These are phyloP conservation scores for Phoxinus dragarum DNA, from an alignment of 2,797 vertebrate species.

Conservation along the genomic window DNA sequence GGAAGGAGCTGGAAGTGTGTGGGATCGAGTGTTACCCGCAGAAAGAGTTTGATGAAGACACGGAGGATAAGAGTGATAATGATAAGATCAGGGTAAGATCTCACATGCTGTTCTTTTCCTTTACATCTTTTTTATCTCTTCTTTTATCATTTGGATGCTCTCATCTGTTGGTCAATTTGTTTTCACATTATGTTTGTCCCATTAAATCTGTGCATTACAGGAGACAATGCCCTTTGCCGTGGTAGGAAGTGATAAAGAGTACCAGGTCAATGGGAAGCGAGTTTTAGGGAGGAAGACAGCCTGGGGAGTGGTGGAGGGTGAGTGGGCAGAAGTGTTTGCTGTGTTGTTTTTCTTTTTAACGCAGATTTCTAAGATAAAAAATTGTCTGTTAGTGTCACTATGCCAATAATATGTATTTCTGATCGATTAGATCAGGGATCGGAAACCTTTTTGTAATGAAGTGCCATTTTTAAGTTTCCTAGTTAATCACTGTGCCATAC, in stretches of 20 bases:
- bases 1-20: constrained; percentile 92
- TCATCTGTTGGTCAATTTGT: constrained; percentile 1
- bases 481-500: not conserved
- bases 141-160: not conserved
- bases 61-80: constrained; percentile 97
- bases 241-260: constrained; percentile 97
- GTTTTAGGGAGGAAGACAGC: constrained; percentile 95
- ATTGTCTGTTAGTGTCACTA: not conserved
- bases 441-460: not conserved
- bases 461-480: not conserved
- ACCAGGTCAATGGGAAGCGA: constrained; percentile 94
- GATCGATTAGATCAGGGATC: not conserved
- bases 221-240: constrained; percentile 97
- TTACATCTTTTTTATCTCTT: not conserved
- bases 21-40: constrained; percentile 97
- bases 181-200: constrained; percentile 12
- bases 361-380: not conserved
- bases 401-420: not conserved
- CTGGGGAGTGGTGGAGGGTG: constrained; percentile 98
- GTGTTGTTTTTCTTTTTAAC: not conserved
- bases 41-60: constrained; percentile 97
- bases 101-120: not conserved
- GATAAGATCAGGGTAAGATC: constrained; percentile 94
- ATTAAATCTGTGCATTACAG: constrained; percentile 71
- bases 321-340: constrained; percentile 42